Conservation (phyloP, 2,797 vertebrate species). For the Xerus rutilus region DNA sequence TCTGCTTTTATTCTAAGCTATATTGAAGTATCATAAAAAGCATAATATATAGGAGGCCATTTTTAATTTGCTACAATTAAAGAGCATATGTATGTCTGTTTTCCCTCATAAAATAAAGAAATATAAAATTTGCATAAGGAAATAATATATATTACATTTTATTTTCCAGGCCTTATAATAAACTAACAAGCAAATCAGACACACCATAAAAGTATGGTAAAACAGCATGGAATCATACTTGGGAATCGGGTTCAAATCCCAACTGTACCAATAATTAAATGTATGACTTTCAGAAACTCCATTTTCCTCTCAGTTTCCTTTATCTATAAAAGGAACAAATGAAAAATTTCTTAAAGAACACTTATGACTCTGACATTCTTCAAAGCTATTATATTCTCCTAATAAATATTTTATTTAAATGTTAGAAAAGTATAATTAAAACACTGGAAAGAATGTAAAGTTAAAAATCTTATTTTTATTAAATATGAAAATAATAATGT, state of each 20-base stretch:
- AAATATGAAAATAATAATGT: background rate
- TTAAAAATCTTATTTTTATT: background rate
- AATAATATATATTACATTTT: background rate
- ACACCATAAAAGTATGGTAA: background rate
- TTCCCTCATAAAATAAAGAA: background rate
- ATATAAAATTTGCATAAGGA: background rate
- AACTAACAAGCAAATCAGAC: background rate
- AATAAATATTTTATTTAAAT: background rate
- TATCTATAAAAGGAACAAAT: background rate
- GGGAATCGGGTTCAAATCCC: background rate
- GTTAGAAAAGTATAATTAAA: background rate
- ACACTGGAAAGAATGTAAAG: background rate
- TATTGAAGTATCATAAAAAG: background rate
- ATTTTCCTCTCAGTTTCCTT: background rate
- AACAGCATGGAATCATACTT: background rate
- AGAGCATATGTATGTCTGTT: background rate
- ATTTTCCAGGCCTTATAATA: background rate
- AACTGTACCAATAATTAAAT: background rate
- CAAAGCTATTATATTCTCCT: background rate
- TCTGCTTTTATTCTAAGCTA: background rate
- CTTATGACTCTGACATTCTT: background rate
- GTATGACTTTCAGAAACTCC: background rate
- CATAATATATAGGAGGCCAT: background rate
- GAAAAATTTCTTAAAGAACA: background rate
- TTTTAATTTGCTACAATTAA: constrained; percentile 15